Percentiles rank a stretch among this genome's conserved stretches.
phyloP scores from a whole-genome alignment of 2,113 vertebrate genomes.

The Hydropotes inermis region DNA sequence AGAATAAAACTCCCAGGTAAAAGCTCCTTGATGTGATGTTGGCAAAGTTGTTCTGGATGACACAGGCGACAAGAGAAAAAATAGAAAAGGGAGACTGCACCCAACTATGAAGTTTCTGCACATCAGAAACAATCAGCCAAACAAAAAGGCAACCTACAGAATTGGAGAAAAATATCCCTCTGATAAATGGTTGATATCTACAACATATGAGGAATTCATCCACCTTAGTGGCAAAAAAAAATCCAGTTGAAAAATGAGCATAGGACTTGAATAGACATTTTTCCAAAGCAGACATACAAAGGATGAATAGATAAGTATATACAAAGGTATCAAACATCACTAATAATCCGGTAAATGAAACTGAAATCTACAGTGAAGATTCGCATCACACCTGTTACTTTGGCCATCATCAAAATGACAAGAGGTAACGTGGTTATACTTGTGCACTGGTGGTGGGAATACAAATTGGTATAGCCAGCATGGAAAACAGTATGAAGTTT shows the following conservation, averaged over 20 bases:
- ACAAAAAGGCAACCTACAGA: background rate
- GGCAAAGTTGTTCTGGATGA: background rate
- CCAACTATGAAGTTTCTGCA: background rate
- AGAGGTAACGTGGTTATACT: background rate
- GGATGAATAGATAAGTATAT: background rate
- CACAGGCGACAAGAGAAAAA: background rate
- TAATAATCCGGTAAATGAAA: background rate
- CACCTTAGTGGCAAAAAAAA: background rate
- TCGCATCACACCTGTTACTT: background rate
- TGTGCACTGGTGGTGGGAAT: background rate
- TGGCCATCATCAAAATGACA: background rate
- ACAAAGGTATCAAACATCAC: background rate
- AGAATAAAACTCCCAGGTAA: background rate
- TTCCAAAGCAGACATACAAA: background rate
- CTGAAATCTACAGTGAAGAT: background rate
- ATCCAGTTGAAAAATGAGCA: background rate
- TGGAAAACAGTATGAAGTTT: too few relatives aligned
- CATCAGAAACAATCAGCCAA: background rate
- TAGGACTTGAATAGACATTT: background rate
- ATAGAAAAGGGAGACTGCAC: too few relatives aligned
- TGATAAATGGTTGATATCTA: background rate
- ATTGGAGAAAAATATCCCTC: fast-evolving
- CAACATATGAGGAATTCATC: background rate
- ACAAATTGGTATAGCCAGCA: too few relatives aligned
- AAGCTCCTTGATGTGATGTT: too few relatives aligned